Base-by-base conservation (phyloP, 2,797 vertebrate genomes). In the Linurgus olivaceus region DNA sequence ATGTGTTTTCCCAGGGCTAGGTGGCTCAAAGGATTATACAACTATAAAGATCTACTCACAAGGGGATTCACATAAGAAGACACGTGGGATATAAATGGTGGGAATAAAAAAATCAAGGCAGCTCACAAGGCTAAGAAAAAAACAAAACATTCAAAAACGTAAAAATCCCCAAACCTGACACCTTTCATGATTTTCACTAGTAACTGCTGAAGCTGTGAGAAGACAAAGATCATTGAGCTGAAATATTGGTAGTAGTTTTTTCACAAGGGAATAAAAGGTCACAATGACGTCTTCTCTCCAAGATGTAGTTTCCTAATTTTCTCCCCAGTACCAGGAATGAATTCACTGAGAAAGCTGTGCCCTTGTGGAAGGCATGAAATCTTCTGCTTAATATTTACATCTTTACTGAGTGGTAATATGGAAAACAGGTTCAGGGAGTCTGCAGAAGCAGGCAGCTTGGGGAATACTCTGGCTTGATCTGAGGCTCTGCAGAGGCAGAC, bases 191-290 rank as follows among this genome's bases (percentile, higher is more conserved):
- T 94, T 61, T 71, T 88, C 92, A 73, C 72, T 68, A n/a, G 28
- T 84, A 71, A 77, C 42, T n/a, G 63, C 81, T 91, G 88, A 77
- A 87, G 72, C 78, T 71, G 70, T 81, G 66, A 94, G 66, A 94
- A 96, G 81, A 96, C 89, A 97, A 97, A 97, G 97, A 95, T 98
- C 96, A 96, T 66, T 91, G 95, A 95, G 77, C 77, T 95, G 93
- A 94, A 96, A 96, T 96, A 96, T 55, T 15, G 67, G 86, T 74
- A 94, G 87, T 68, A 94, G 81, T 55, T 95, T 37, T 94, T 96
- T 94, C 75, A 38, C 51, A 81, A 88, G 93, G 84, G 78, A 97
- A 96, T 91, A 91, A 97, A 96, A 96, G 95, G 88, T 95, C 91
- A 91, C 5, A 1, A 87, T 92, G 96, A 97, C 19, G 47, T 97